Conservation (phyloP, 2,888 invertebrate genomes). For the Platycheirus rosarum region DNA sequence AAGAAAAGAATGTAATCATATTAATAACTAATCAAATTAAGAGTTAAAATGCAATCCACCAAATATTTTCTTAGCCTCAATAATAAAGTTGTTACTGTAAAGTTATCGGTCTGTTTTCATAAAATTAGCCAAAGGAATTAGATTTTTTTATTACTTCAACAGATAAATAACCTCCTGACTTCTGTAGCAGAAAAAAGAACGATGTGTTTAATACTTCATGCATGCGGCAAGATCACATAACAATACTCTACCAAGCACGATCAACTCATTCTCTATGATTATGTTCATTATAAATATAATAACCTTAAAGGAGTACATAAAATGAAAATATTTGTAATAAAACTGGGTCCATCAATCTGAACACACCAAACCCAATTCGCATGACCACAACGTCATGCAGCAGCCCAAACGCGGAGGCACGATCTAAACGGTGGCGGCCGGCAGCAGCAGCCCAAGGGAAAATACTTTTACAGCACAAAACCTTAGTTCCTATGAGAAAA, state of each 20-base stretch:
- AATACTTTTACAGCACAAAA: constrained; percentile 40
- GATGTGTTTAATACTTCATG: not conserved
- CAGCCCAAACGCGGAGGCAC: constrained; percentile 35
- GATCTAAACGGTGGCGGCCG: not conserved
- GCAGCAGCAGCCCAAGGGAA: constrained; percentile 68
- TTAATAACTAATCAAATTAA: too few species aligned
- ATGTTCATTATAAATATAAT: constrained; percentile 54
- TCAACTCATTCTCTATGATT: constrained; percentile 32
- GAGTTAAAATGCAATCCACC: too few species aligned
- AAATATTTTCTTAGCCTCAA: too few species aligned
- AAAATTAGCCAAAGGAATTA: too few species aligned
- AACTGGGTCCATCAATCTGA: constrained; percentile 14
- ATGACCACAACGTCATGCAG: constrained; percentile 34
- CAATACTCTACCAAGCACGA: constrained; percentile 5
- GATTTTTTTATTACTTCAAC: not conserved
- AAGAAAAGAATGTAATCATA: too few species aligned
- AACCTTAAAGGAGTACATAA: constrained; percentile 43
- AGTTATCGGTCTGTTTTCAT: too few species aligned
- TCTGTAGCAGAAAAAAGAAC: not conserved
- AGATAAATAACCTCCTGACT: not conserved
- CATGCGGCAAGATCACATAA: constrained; percentile 52
- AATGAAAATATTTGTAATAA: constrained; percentile 32
- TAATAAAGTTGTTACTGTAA: too few species aligned
- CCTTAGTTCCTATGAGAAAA: constrained; percentile 69
- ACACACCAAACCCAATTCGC: constrained; percentile 1